Evolutionary conservation across 1,140 invertebrate species (phyloP).

Genomic region (Reticulitermes speratus): DNA sequence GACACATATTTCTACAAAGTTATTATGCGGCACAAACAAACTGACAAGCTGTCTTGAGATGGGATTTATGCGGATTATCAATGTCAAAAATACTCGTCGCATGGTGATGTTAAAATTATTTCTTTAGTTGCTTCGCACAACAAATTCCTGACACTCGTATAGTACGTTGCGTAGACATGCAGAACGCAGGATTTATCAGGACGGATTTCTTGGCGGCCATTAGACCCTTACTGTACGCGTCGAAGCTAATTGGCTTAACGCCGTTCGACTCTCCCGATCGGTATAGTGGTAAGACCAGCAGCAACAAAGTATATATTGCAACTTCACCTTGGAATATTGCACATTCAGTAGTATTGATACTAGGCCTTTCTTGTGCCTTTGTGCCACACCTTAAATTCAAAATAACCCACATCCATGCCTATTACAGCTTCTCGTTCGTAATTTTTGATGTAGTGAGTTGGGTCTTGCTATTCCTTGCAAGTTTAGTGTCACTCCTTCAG

Average conservation of each 20-base stretch:
- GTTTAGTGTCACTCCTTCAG: background rate
- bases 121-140: too few relatives aligned
- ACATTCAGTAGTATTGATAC: background rate
- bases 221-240: background rate
- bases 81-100: too few relatives aligned
- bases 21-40: too few relatives aligned
- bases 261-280: background rate
- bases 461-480: background rate
- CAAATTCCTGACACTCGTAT: too few relatives aligned
- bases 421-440: background rate
- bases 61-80: too few relatives aligned
- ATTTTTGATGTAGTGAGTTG: background rate
- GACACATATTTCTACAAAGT: too few relatives aligned
- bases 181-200: too few relatives aligned
- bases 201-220: background rate
- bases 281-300: background rate
- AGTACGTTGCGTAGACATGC: too few relatives aligned
- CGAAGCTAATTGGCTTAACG: background rate
- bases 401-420: background rate
- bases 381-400: background rate
- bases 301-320: background rate
- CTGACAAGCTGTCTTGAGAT: too few relatives aligned
- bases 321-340: background rate
- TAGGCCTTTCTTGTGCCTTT: background rate
- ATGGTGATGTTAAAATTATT: too few relatives aligned